phyloP scores from a whole-genome alignment of 2,797 vertebrate species.

The Onychomys leucogaster region DNA sequence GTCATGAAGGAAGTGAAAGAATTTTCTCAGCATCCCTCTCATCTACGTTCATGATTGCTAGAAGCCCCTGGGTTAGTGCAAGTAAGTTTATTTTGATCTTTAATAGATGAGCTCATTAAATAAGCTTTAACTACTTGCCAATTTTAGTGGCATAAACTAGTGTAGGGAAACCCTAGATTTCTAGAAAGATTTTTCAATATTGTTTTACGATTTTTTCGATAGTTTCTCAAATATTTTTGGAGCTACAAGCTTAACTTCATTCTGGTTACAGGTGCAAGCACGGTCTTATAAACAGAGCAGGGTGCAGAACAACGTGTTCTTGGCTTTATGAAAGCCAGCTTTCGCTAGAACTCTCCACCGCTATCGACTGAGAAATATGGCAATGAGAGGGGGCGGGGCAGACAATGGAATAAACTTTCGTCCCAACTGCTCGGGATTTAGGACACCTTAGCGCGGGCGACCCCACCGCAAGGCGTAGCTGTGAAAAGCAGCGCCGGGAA shows the following conservation, averaged over 20 bases:
- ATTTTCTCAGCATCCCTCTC: constrained; percentile 11
- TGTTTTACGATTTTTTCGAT: neutral
- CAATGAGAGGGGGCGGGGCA: neutral
- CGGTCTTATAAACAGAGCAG: neutral
- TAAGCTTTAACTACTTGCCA: neutral
- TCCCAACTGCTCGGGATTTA: neutral
- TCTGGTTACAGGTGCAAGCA: neutral
- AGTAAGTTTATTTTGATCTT: neutral
- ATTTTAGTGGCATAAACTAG: neutral
- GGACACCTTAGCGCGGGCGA: neutral
- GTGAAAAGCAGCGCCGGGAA: neutral
- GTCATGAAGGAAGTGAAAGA: neutral
- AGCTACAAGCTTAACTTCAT: neutral
- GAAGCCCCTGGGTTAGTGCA: neutral
- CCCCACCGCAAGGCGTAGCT: neutral
- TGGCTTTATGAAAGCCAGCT: neutral
- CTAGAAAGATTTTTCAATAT: neutral
- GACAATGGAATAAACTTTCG: neutral
- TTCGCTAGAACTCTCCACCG: neutral
- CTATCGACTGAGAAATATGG: neutral
- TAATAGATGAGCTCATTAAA: neutral
- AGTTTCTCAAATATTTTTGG: neutral
- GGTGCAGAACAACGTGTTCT: neutral
- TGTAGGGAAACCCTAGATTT: neutral
- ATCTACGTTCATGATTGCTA: neutral